Evolutionary conservation across 2,113 vertebrate genomes (phyloP).

Genomic region (Sander lucioperca): DNA sequence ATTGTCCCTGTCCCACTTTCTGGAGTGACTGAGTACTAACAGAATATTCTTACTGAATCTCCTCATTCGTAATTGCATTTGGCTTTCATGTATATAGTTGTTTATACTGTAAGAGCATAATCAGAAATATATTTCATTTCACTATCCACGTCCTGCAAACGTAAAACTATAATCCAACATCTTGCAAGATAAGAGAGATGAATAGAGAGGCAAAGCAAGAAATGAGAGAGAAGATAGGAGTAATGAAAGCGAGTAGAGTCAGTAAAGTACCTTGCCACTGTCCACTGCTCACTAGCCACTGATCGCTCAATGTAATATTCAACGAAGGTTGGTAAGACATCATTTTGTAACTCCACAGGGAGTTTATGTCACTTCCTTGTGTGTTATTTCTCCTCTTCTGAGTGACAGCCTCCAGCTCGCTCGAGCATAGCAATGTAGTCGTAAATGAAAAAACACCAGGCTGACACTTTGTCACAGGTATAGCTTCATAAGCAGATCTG

Average conservation of each 20-base stretch:
- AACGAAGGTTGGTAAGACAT: conserved; percentile 60
- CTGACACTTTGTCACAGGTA: conserved; percentile 75
- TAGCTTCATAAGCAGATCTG: conserved; percentile 59
- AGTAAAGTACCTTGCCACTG: conserved; percentile 29
- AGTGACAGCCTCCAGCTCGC: conserved; percentile 68
- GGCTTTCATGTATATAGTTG: neutral
- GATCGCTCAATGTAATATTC: conserved; percentile 66
- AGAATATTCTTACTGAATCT: neutral
- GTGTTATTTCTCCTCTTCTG: conserved; percentile 62
- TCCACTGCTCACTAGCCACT: conserved; percentile 54
- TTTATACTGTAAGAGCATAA: neutral
- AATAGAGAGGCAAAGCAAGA: conserved; percentile 18
- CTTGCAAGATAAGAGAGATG: conserved; percentile 20
- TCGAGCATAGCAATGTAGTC: conserved; percentile 67
- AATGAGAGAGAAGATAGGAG: conserved; percentile 30
- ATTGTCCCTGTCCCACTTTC: neutral
- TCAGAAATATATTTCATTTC: neutral
- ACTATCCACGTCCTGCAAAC: conserved; percentile 10
- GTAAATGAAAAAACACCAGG: conserved; percentile 72
- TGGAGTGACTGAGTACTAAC: neutral
- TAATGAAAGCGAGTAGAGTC: conserved; percentile 35
- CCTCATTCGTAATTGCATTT: neutral
- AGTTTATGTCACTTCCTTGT: conserved; percentile 61
- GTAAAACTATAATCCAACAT: neutral
- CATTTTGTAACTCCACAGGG: conserved; percentile 70